Conservation (phyloP, 1,140 invertebrate genomes). For the Drosophila mojavensis region DNA sequence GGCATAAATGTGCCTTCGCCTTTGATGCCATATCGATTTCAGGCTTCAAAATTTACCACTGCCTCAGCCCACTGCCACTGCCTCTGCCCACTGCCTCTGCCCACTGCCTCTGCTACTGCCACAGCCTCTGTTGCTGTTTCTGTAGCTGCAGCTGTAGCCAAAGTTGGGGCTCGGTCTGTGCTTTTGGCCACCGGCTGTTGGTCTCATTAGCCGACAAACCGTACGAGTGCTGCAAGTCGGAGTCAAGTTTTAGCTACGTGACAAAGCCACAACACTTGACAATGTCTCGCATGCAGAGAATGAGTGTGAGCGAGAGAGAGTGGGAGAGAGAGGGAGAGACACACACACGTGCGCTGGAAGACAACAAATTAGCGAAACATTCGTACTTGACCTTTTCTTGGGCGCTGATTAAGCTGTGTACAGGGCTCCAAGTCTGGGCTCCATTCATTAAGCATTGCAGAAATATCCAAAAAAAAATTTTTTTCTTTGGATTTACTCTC, state of each 20-base stretch:
- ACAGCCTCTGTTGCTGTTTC: not conserved
- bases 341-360: constrained; percentile 7
- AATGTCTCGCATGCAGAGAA: constrained; percentile 51
- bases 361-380: constrained; percentile 74
- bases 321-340: not conserved
- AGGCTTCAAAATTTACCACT: constrained; percentile 73
- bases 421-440: constrained; percentile 1
- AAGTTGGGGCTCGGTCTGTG: constrained; percentile 30
- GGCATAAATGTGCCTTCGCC: constrained; percentile 74
- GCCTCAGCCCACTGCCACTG: constrained; percentile 46
- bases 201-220: constrained; percentile 53
- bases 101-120: not conserved
- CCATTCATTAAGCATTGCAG: constrained; percentile 25
- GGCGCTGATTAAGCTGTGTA: constrained; percentile 68
- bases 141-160: constrained; percentile 15
- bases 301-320: not conserved
- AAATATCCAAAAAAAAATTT: not conserved
- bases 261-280: constrained; percentile 79
- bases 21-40: constrained; percentile 81
- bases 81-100: constrained; percentile 75
- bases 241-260: constrained; percentile 79
- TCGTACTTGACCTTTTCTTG: constrained; percentile 75
- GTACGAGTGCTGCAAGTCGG: constrained; percentile 34
- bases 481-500: not conserved
- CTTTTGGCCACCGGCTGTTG: constrained; percentile 65